Conservation (phyloP, 2,888 invertebrate species). For the Trichopria drosophilae region DNA sequence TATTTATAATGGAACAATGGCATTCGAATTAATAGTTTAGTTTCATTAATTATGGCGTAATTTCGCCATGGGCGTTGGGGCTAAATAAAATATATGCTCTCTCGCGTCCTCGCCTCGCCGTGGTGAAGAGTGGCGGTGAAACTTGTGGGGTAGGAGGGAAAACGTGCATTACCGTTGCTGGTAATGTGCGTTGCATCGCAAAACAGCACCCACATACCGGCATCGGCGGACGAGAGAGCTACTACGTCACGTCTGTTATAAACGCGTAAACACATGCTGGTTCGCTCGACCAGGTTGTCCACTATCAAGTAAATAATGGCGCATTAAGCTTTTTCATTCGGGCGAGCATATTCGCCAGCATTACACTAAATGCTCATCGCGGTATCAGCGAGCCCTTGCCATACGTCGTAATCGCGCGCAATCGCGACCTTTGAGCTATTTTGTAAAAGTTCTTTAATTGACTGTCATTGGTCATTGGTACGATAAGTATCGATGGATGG, state of each 20-base stretch:
- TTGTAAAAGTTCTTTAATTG: too few relatives aligned
- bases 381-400: too few relatives aligned
- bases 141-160: too few relatives aligned
- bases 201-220: constrained; percentile 43
- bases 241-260: constrained; percentile 56
- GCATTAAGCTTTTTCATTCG: constrained; percentile 57
- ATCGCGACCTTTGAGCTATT: too few relatives aligned
- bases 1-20: constrained; percentile 59
- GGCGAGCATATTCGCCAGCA: constrained; percentile 33
- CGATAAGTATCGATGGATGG: too few relatives aligned
- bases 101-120: constrained; percentile 12
- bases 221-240: constrained; percentile 42
- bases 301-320: constrained; percentile 58
- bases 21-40: constrained; percentile 59
- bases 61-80: constrained; percentile 50
- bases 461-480: too few relatives aligned
- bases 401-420: too few relatives aligned
- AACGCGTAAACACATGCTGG: constrained; percentile 57
- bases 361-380: too few relatives aligned
- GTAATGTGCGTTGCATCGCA: constrained; percentile 52
- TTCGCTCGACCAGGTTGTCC: constrained; percentile 52
- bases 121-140: constrained; percentile 18
- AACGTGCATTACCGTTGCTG: constrained; percentile 46
- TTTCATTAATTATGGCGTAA: constrained; percentile 57
- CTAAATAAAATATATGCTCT: constrained; percentile 56